Evolutionary conservation across 2,113 vertebrate genomes (phyloP), one percentile per base, ranked within the genome.

Genomic region (Antigone vipio): DNA sequence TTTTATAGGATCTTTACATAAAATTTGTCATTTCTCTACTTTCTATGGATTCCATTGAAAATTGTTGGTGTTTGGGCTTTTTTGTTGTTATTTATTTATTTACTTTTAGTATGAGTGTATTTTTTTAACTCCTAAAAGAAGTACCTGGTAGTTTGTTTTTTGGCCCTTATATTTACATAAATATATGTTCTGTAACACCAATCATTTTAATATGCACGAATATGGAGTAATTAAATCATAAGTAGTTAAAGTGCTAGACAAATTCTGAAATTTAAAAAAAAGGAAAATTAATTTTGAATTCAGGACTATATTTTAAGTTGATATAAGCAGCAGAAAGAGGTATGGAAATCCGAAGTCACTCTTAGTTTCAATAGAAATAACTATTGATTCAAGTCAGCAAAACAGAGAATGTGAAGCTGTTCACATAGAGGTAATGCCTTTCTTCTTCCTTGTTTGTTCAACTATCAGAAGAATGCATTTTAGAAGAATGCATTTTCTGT

Each of bases 401-500:
- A 91, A 49, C 0, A 92, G n/a, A 81, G 26, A 96, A 88, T 56
- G 8, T 69, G 7, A 93, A 88, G 20, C 92, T 53, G 30, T 47
- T 42, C 40, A 13, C 9, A 49, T 63, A 23, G 38, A 59, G 42
- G 62, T 19, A 89, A 93, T 27, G 14, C 8, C 9, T 34, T 69
- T 87, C 4, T 66, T 44, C 50, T 86, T 44, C 55, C 75, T 91
- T 89, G 71, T 94, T 92, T 95, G 85, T 94, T 95, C 83, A 50
- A 26, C 53, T 92, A 11, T 53, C 80, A 56, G 47, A 68, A 92
- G 82, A 93, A 90, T 67, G 18, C 45, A 68, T 92, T 97, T 95
- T 75, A 53, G 47, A 68, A 92, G 82, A 93, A 90, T 67, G 18
- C 45, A 71, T 92, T 97, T 95, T 75, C 74, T 88, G 34, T 87